Percentiles rank a stretch among this genome's conserved stretches.
Evolutionary conservation across 1,140 invertebrate genomes (phyloP).

Genomic region (Chlorops oryzae): DNA sequence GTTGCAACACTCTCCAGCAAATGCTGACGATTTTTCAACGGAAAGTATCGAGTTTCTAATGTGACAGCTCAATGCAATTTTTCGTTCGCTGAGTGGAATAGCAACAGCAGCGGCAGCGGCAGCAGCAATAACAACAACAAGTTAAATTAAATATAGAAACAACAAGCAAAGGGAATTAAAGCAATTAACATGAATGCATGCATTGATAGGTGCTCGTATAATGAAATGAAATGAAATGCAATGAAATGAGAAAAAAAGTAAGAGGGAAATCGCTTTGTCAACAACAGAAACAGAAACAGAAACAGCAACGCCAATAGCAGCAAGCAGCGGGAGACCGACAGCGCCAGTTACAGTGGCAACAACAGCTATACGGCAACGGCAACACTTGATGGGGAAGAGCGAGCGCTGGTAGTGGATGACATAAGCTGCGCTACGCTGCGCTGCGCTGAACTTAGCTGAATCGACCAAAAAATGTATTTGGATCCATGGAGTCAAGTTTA

Average conservation of each 20-base stretch:
- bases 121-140: conserved; percentile 44
- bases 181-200: too few species aligned
- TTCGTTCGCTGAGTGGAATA: conserved; percentile 20
- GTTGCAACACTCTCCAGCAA: conserved; percentile 38
- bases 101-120: too few species aligned
- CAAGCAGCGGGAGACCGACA: conserved; percentile 24
- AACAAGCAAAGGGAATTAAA: conserved; percentile 15
- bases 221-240: too few species aligned
- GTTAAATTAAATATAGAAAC: conserved; percentile 23
- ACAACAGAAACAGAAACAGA: conserved; percentile 35
- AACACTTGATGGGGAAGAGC: too few species aligned
- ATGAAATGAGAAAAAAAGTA: not conserved
- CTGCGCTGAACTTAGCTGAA: too few species aligned
- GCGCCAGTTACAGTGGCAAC: too few species aligned
- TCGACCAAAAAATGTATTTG: too few species aligned
- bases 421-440: too few species aligned
- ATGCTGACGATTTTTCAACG: conserved; percentile 15
- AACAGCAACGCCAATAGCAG: conserved; percentile 35
- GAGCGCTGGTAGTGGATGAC: too few species aligned
- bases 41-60: conserved; percentile 25
- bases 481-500: too few species aligned
- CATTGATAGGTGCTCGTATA: too few species aligned
- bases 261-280: conserved; percentile 16
- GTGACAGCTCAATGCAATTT: conserved; percentile 46
- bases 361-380: too few species aligned